These are phyloP conservation scores for Oryctes rhinoceros DNA, from an alignment of 1,140 invertebrate species.

Conservation along the genomic window DNA sequence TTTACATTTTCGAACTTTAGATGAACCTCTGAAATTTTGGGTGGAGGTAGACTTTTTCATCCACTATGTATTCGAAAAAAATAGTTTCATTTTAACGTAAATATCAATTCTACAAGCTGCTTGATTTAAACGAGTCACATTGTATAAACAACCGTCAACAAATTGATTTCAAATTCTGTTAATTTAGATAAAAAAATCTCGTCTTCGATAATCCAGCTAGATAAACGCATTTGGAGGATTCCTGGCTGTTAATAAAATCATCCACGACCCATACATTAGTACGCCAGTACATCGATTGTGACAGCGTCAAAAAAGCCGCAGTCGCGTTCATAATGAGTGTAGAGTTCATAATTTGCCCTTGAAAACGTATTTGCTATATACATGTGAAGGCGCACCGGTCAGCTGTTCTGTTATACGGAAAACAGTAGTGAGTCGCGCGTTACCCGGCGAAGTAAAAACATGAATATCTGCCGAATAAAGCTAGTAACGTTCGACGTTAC, in stretches of 20 bases:
- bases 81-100: too few relatives aligned
- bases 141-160: background rate
- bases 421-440: constrained; percentile 8
- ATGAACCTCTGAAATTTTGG: too few relatives aligned
- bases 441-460: constrained; percentile 40
- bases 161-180: background rate
- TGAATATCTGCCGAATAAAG: constrained; percentile 62
- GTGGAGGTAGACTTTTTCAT: too few relatives aligned
- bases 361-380: constrained; percentile 3
- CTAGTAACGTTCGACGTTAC: constrained; percentile 90
- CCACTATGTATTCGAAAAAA: too few relatives aligned
- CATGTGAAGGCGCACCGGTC: background rate
- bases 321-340: background rate
- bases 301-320: constrained; percentile 7
- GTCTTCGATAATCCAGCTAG: background rate
- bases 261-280: background rate
- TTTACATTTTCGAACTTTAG: too few relatives aligned
- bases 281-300: background rate
- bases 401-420: background rate
- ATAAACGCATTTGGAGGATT: background rate
- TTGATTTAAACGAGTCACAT: background rate
- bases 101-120: too few relatives aligned
- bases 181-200: background rate
- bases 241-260: background rate
- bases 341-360: constrained; percentile 26